These are phyloP conservation scores for Corythornis madagascariensis DNA, from an alignment of 2,113 vertebrate genomes.

Conservation along the genomic window DNA sequence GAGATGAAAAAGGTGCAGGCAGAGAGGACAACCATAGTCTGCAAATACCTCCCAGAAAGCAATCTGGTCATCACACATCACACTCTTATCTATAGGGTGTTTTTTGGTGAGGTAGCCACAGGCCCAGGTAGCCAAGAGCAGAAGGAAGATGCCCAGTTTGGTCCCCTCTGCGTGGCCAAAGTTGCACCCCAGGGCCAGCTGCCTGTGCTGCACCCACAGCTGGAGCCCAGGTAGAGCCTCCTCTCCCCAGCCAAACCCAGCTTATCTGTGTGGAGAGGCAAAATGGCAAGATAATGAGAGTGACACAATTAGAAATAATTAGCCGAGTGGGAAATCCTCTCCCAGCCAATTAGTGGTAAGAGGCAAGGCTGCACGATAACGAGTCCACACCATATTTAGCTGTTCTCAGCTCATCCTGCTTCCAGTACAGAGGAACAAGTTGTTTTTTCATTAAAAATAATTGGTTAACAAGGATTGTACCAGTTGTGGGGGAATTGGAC, in stretches of 20 bases:
- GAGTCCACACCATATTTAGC: neutral
- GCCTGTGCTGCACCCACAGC: neutral
- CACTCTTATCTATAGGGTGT: neutral
- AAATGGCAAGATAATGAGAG: neutral
- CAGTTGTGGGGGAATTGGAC: neutral
- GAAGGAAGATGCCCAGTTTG: neutral
- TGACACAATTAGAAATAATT: constrained; percentile 39
- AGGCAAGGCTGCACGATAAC: neutral
- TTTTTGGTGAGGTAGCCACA: neutral
- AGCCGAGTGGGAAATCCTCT: neutral
- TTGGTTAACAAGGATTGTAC: neutral
- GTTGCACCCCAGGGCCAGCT: neutral
- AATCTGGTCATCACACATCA: neutral
- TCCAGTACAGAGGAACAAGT: neutral
- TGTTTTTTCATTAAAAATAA: constrained; percentile 27
- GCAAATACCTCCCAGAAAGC: neutral
- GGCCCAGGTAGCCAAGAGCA: neutral
- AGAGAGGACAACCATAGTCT: neutral
- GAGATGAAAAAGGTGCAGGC: neutral
- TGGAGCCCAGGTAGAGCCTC: neutral
- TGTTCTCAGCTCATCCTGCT: neutral
- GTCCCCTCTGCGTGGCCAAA: neutral
- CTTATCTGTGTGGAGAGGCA: neutral
- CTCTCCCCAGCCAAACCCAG: neutral
- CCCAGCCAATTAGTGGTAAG: constrained; percentile 40